phyloP scores from a whole-genome alignment of 1,140 invertebrate species.

The Colletes latitarsis region DNA sequence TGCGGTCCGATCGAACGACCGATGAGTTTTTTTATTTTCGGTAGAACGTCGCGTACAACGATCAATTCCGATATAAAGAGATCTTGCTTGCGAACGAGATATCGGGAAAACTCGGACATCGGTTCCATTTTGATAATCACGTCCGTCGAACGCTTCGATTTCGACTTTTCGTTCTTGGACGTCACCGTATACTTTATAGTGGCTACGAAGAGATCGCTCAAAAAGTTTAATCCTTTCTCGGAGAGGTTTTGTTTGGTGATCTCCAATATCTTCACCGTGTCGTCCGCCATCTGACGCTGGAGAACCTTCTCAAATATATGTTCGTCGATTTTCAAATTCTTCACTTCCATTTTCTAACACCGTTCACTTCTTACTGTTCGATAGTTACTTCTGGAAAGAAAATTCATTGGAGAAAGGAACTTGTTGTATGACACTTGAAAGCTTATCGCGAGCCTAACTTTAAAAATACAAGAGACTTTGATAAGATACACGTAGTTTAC shows the following conservation, averaged over 20 bases:
- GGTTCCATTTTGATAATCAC: slow-evolving; percentile 57
- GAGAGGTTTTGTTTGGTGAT: background rate
- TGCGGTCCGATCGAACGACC: slow-evolving; percentile 40
- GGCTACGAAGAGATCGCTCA: background rate
- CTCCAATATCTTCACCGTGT: background rate
- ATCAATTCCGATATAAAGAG: slow-evolving; percentile 45
- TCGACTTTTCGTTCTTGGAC: background rate
- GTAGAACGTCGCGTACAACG: slow-evolving; percentile 47
- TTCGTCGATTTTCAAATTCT: background rate
- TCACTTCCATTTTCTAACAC: slow-evolving; percentile 13
- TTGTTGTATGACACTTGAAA: no score
- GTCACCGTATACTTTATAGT: background rate
- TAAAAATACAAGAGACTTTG: no score
- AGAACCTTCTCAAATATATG: background rate
- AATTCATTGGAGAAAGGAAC: no score
- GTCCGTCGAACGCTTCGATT: background rate
- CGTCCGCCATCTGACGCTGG: background rate
- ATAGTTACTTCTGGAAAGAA: background rate
- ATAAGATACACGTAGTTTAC: no score
- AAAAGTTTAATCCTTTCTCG: slow-evolving; percentile 5
- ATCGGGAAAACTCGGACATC: background rate
- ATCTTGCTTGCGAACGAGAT: slow-evolving; percentile 34
- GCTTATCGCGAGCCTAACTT: no score
- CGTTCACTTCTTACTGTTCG: background rate
- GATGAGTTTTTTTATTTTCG: slow-evolving; percentile 36